Evolutionary conservation across 2,797 vertebrate species (phyloP).

Genomic region (Takifugu rubripes): DNA sequence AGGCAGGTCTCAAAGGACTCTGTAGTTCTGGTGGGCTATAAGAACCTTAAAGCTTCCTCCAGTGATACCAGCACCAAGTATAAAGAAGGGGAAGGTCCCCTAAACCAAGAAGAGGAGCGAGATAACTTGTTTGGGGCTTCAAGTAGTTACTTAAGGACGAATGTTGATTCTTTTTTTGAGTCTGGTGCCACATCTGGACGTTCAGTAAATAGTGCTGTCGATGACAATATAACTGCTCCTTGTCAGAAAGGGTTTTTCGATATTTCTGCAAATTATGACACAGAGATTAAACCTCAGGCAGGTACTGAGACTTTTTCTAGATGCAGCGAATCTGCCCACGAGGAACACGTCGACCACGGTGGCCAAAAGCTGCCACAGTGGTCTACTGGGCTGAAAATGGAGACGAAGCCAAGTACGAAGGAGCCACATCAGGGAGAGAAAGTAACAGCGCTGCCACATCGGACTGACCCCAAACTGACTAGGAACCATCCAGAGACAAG

Average conservation of each 20-base stretch:
- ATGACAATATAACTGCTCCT: conserved; percentile 65
- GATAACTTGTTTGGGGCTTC: conserved; percentile 65
- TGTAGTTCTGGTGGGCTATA: conserved; percentile 93
- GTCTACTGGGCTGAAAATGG: conserved; percentile 72
- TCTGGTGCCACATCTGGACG: conserved; percentile 65
- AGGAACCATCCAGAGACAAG: conserved; percentile 55
- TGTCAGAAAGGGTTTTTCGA: conserved; percentile 68
- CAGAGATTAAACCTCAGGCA: conserved; percentile 77
- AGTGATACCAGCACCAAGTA: conserved; percentile 77
- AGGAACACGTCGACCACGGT: conserved; percentile 58
- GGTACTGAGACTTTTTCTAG: conserved; percentile 74
- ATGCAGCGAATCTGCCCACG: conserved; percentile 64
- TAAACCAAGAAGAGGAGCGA: conserved; percentile 77
- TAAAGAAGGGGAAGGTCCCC: conserved; percentile 75
- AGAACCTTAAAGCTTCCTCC: conserved; percentile 87
- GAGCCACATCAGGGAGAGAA: conserved; percentile 81
- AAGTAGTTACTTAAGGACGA: conserved; percentile 75
- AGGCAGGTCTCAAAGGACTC: conserved; percentile 94
- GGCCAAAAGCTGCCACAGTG: conserved; percentile 58
- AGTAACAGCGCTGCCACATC: conserved; percentile 75
- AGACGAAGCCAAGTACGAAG: conserved; percentile 81
- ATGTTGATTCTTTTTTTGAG: conserved; percentile 70
- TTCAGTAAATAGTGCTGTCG: conserved; percentile 59
- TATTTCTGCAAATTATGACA: conserved; percentile 70
- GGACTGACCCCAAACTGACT: conserved; percentile 34